These are phyloP conservation scores for Bovichtus diacanthus DNA, from an alignment of 2,797 vertebrate species.

Conservation along the genomic window DNA sequence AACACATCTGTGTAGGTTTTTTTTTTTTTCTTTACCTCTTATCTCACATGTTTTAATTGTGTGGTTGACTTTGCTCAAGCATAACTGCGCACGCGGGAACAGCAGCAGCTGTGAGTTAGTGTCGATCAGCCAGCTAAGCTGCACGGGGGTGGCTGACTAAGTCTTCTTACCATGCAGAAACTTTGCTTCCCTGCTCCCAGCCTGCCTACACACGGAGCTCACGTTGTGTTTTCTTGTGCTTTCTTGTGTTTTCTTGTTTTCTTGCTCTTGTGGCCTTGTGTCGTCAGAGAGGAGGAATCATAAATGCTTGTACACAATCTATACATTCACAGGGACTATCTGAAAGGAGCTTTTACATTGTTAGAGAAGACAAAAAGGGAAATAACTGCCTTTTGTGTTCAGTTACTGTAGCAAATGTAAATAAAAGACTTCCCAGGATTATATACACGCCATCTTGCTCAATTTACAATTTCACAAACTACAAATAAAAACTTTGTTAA, in stretches of 20 bases:
- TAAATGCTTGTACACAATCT: neutral
- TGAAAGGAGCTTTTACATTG: conserved; percentile 1
- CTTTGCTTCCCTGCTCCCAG: conserved; percentile 49
- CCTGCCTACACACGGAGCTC: conserved; percentile 55
- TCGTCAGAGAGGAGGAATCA: conserved; percentile 26
- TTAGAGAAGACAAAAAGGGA: neutral
- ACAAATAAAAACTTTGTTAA: neutral
- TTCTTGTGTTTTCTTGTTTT: conserved; percentile 65
- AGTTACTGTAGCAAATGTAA: neutral
- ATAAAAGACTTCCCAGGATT: neutral
- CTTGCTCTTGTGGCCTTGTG: conserved; percentile 39
- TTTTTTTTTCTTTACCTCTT: conserved; percentile 28
- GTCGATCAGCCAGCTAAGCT: conserved; percentile 58
- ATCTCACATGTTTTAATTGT: conserved; percentile 48
- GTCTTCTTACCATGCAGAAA: conserved; percentile 69
- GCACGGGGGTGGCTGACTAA: conserved; percentile 74
- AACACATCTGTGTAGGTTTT: conserved; percentile 58
- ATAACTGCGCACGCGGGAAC: conserved; percentile 25
- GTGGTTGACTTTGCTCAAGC: conserved; percentile 49
- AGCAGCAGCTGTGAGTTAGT: conserved; percentile 69
- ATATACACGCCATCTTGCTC: neutral
- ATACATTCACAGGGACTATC: neutral
- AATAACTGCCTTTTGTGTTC: neutral
- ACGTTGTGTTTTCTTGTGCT: conserved; percentile 66
- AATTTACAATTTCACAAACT: neutral